A percentile compares a stretch with the other conserved stretches of the same genome.
Evolutionary conservation across 2,797 vertebrate genomes (phyloP).

Genomic region (Spheniscus humboldti): DNA sequence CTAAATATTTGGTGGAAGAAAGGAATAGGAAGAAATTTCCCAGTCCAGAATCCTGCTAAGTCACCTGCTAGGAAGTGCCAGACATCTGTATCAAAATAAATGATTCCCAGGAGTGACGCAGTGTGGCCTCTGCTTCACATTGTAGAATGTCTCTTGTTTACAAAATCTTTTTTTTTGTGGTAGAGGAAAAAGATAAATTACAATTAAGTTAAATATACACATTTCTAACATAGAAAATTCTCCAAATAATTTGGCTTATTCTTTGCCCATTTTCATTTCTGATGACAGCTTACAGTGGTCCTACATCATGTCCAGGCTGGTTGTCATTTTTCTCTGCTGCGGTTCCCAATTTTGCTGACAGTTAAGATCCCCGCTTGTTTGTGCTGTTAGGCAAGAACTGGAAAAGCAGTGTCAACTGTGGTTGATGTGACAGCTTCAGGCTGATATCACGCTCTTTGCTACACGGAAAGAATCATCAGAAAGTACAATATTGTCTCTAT

Average conservation of each 20-base stretch:
- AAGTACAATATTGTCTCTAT: not conserved
- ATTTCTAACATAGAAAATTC: not conserved
- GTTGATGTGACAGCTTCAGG: not conserved
- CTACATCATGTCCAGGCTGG: not conserved
- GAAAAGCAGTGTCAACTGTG: not conserved
- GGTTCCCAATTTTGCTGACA: not conserved
- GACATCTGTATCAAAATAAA: not conserved
- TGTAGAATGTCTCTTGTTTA: not conserved
- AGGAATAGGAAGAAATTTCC: not conserved
- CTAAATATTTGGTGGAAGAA: not conserved
- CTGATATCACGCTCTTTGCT: not conserved
- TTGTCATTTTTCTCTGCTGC: not conserved
- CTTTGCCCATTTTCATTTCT: not conserved
- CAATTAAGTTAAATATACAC: not conserved
- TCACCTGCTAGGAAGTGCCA: not conserved
- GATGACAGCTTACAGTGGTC: not conserved
- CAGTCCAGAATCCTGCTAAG: not conserved
- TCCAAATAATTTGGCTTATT: not conserved
- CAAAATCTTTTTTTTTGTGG: not conserved
- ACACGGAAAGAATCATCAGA: not conserved
- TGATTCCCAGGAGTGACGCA: not conserved
- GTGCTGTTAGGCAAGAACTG: not conserved
- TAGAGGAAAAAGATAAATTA: not conserved
- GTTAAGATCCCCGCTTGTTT: not conserved
- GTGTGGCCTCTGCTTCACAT: not conserved